Base-by-base conservation (phyloP, 2,797 vertebrate species). In the Limosa lapponica region DNA sequence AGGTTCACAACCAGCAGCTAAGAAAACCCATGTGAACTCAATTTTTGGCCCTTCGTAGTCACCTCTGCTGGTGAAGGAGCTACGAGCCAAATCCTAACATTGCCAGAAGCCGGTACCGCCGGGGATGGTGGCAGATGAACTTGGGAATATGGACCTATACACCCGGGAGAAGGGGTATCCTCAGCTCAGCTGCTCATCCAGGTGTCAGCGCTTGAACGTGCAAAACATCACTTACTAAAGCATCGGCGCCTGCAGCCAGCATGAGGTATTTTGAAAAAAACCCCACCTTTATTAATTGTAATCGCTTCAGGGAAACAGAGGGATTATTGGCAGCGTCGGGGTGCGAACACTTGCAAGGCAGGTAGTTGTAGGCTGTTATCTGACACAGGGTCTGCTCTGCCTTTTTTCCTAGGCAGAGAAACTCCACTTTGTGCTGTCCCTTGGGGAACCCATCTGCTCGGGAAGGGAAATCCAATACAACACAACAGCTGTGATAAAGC, bases 31-130 rank as follows among this genome's bases (percentile, higher is more conserved):
- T 0, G 0, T 5, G 7, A 62, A 64, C 25, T 22, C 16, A 5
- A 7, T 16, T 77, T 37, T 27, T 41, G 37, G 6, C 6, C 70
- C 34, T 88, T 39, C 6, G 1, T 4, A 4, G 10, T n/a, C 20
- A 16, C 16, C 8, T 51, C 12, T 17, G n/a, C 8, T 46, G 27
- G 6, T 8, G 41, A 48, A 23, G 6, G 11, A 52, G 54, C 34
- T 27, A 34, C 0, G 0, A 82, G n/a, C 25, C 57, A 49, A 87
- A 58, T 12, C 0, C 2, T 4, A 7, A 17, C 0, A 0, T 6
- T 39, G n/a, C 32, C 32, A 46, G 46, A 25, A 73, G 28, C 43
- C 5, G 4, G 19, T 17, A 43, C 46, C 0, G 2, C 18, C 1
- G 0, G 19, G 15, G 28, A 69, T 22, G 13, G 27, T 2, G 19